phyloP scores from a whole-genome alignment of 2,797 vertebrate genomes.

The Chaetophractus vellerosus region DNA sequence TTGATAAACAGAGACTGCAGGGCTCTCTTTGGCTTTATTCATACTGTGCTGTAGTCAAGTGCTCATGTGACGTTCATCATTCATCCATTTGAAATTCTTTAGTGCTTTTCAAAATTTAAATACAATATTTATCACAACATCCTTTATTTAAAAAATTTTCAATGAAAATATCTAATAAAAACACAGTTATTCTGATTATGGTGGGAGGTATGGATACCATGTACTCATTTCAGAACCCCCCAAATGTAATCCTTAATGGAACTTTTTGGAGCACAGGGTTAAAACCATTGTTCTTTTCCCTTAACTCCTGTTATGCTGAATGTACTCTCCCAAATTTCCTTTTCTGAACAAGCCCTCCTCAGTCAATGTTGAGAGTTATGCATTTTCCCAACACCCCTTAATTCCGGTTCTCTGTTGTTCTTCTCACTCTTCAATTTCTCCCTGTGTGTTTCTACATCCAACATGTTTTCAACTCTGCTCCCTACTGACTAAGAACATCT shows the following conservation, averaged over 20 bases:
- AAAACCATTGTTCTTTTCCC: neutral
- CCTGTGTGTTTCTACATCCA: neutral
- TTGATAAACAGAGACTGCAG: neutral
- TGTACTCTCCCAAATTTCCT: neutral
- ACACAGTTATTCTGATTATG: neutral
- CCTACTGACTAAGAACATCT: neutral
- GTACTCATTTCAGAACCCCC: neutral
- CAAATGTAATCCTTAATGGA: neutral
- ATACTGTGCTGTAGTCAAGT: neutral
- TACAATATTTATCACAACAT: neutral
- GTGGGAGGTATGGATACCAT: neutral
- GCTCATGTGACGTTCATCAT: neutral
- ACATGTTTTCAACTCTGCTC: neutral
- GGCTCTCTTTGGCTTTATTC: neutral
- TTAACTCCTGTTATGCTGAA: neutral
- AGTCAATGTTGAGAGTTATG: neutral
- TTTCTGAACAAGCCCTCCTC: neutral
- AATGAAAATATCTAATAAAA: neutral
- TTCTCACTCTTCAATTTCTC: neutral
- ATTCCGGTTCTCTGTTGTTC: too few species aligned
- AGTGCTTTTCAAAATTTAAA: constrained; percentile 11
- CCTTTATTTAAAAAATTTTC: neutral
- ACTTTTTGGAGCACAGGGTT: neutral
- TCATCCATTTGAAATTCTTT: neutral
- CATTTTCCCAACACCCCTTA: neutral